Evolutionary conservation across 2,888 invertebrate genomes (phyloP), one percentile per base, ranked within the genome.

Genomic region (Cephus pulcher): DNA sequence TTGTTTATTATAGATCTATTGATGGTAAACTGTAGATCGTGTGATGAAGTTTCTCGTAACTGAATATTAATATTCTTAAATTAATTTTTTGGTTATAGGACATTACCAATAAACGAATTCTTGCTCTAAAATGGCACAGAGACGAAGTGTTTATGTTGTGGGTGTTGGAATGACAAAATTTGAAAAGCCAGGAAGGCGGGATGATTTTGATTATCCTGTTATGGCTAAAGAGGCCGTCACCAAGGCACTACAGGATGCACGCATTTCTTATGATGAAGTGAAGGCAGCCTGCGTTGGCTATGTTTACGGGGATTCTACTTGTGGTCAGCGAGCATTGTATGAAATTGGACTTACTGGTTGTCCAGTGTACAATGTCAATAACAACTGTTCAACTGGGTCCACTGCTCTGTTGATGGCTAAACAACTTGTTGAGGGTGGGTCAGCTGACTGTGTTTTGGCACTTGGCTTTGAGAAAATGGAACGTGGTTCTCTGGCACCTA

Each of bases 111-210:
- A 56, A 56, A 23, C 23, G 23, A 56, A 56, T 23, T 56, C 56
- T 56, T 23, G 23, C 6, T 34, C 33, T 12, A 88, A 85, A 76
- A 90, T 90, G 90, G 85, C 81, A 34, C 77, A 74, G 30, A 89
- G 80, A 79, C 79, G 86, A 70, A 92, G 91, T 92, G 97, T 98
- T 76, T 99, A 94, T 92, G 98, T 98, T 77, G 94, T 98, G 87
- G 99, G 99, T 83, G 98, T 98, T 85, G 98, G 98, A 82, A 99
- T 99, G 98, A 98, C 98, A 82, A 98, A 98, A 94, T 99, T 99
- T 92, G 96, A 97, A 89, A 99, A 99, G 92, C 99, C 99, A 74
- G 98, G 97, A 76, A 93, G 94, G 75, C 92, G 95, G 78, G 93
- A 95, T 76, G 94, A 96, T 85, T 95, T 95, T 87, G 99, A 99